Evolutionary conservation across 2,888 invertebrate genomes (phyloP).

Genomic region (Plutella xylostella): DNA sequence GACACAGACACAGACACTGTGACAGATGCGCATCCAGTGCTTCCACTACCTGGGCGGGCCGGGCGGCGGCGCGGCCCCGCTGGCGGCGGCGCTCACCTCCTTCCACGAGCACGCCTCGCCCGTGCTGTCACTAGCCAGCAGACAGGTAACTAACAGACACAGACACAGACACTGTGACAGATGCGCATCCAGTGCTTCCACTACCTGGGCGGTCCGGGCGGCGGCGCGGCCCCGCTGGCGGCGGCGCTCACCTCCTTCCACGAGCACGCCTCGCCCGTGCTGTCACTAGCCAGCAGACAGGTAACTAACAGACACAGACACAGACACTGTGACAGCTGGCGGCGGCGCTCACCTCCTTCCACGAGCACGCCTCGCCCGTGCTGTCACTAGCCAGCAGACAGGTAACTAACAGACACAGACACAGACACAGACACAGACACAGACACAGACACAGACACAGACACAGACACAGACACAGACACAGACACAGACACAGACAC

Average conservation of each 20-base stretch:
- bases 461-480: conserved; percentile 92
- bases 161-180: too few relatives aligned
- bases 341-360: conserved; percentile 43
- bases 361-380: conserved; percentile 36
- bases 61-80: conserved; percentile 33
- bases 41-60: conserved; percentile 86
- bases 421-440: too few relatives aligned
- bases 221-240: conserved; percentile 38
- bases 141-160: too few relatives aligned
- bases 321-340: too few relatives aligned
- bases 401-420: too few relatives aligned
- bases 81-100: conserved; percentile 42
- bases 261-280: conserved; percentile 34
- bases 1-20: too few relatives aligned
- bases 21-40: conserved; percentile 93
- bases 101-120: conserved; percentile 42
- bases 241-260: conserved; percentile 45
- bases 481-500: conserved; percentile 68
- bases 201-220: conserved; percentile 74
- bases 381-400: conserved; percentile 23
- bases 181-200: conserved; percentile 96
- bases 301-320: too few relatives aligned
- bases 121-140: conserved; percentile 25
- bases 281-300: conserved; percentile 22
- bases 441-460: too few relatives aligned